Percentiles rank a stretch among this genome's conserved stretches.
Conservation (phyloP, 1,140 invertebrate genomes). For the Sesamia nonagrioides region DNA sequence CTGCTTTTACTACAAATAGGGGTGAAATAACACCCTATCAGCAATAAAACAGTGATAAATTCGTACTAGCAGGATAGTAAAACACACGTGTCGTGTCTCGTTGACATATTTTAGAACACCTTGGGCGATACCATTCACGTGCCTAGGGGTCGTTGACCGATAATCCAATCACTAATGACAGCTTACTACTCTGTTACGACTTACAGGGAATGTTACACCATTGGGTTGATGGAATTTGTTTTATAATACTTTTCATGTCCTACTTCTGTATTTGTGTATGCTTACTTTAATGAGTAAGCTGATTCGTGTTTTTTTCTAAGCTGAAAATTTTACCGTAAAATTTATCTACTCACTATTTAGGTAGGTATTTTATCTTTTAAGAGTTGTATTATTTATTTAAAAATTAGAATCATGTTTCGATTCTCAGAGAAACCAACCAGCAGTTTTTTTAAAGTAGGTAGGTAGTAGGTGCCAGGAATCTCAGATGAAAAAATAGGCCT, state of each 20-base stretch:
- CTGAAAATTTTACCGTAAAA: background rate
- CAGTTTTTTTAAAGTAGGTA: no score
- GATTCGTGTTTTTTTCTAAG: background rate
- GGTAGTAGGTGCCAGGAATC: no score
- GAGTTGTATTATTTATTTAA: no score
- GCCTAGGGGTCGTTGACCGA: slow-evolving; percentile 52
- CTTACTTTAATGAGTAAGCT: background rate
- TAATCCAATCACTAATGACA: slow-evolving; percentile 58
- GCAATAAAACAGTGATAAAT: slow-evolving; percentile 28
- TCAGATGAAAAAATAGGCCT: no score
- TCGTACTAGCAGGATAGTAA: slow-evolving; percentile 20
- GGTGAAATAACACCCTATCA: background rate
- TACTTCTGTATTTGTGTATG: background rate
- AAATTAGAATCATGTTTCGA: no score
- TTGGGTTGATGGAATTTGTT: slow-evolving; percentile 20
- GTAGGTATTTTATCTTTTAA: no score
- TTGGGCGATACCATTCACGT: slow-evolving; percentile 40
- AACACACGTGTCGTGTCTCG: slow-evolving; percentile 3
- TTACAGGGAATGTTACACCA: slow-evolving; percentile 42
- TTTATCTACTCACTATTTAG: no score
- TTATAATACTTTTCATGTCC: slow-evolving; percentile 5
- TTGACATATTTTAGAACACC: slow-evolving; percentile 42
- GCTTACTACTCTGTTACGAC: slow-evolving; percentile 45
- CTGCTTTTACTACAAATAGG: background rate
- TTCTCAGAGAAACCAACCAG: no score